Percentiles rank a stretch among this genome's conserved stretches.
Evolutionary conservation across 2,888 invertebrate species (phyloP).

Genomic region (Bedellia somnulentella): DNA sequence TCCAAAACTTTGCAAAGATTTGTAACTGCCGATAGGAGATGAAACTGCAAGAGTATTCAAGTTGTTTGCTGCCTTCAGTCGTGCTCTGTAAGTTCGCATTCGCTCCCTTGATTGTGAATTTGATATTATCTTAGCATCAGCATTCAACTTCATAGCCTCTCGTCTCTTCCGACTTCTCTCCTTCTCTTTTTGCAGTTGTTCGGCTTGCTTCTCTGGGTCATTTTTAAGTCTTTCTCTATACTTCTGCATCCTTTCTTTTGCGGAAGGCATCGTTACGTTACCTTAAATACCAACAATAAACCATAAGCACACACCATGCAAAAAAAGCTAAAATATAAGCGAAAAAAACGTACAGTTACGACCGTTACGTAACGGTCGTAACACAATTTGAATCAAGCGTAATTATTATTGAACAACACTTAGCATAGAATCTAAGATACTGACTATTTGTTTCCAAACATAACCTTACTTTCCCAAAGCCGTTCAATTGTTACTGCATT

Average conservation of each 20-base stretch:
- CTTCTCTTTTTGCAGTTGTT: conserved; percentile 2
- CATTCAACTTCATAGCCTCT: neutral
- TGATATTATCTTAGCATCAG: conserved; percentile 1
- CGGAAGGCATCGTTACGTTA: conserved; percentile 6
- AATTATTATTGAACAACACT: too few relatives aligned
- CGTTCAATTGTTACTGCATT: too few relatives aligned
- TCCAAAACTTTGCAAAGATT: conserved; percentile 4
- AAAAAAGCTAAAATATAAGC: too few relatives aligned
- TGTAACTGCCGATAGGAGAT: conserved; percentile 7
- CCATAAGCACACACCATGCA: too few relatives aligned
- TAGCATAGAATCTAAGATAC: too few relatives aligned
- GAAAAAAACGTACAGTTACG: too few relatives aligned
- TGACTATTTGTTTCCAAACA: too few relatives aligned
- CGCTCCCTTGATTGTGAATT: conserved; percentile 1
- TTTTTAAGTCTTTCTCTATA: conserved; percentile 7
- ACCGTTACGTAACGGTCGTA: too few relatives aligned
- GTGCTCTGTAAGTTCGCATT: neutral
- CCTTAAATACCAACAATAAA: conserved; percentile 7
- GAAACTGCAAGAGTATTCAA: neutral
- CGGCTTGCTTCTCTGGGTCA: conserved; percentile 2
- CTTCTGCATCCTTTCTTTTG: conserved; percentile 5
- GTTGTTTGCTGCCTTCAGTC: neutral
- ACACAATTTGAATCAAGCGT: too few relatives aligned
- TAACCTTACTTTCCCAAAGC: too few relatives aligned
- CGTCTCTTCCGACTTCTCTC: too few relatives aligned